Evolutionary conservation across 2,888 invertebrate genomes (phyloP), one percentile per base, ranked within the genome.

Genomic region (Tachystola acroxantha): DNA sequence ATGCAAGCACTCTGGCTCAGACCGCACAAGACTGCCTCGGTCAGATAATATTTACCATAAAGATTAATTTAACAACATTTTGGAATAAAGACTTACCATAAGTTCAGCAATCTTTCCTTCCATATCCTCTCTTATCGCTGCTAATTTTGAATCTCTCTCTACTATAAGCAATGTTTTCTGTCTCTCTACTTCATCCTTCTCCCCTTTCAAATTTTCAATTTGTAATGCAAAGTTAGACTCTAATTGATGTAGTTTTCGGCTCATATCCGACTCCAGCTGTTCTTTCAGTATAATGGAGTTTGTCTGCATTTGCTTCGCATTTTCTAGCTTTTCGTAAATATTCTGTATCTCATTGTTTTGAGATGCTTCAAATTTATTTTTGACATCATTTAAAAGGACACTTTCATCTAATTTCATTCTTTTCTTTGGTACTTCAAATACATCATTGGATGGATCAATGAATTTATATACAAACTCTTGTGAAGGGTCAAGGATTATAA

Each of bases 181-280:
- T 25, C 56, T 69, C 35, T 88, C 82, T 3, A 89, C 72, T 45
- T 86, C 84, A 53, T 82, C 67, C 20, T 84, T 85, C 39, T 85
- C 75, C 1, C 88, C 87, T 45, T 78, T 66, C n/a, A 88, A 70
- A 27, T 76, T 75, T 40, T 81, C 68, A 37, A 88, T 88, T 57
- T 87, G 81, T 9, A 50, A 46, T 13, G 82, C 75, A 51, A 84
- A 79, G 6, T 81, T 69, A 34, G 49, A 62, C 56, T 87, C 75
- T 6, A 89, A 55, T 39, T 76, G 62, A 34, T 75, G 62, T 19
- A 89, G 84, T 48, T 88, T 86, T 31, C 71, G 74, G 19, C 81
- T 71, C 65, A 88, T 87, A 16, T 73, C 73, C 14, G 60, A 53
- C 40, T 89, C 63, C 27, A 88, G 57, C 26, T 86, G 73, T 26